Evolutionary conservation across 2,888 invertebrate genomes (phyloP), one percentile per base, ranked within the genome.

Genomic region (Copidosoma aretas): DNA sequence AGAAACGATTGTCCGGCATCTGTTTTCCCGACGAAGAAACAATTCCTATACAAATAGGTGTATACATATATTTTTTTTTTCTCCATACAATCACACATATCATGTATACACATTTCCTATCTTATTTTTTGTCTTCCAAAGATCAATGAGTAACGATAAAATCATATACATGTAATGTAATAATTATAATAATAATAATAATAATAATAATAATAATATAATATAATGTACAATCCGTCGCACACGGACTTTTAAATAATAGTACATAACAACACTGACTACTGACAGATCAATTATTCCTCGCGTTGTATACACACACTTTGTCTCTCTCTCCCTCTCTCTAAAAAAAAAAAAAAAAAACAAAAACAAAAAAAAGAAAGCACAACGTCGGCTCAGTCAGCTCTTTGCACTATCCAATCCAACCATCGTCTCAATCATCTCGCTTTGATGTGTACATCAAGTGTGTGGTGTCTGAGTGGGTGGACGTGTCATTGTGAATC

Each of bases 131-230:
- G 3, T 8, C 8, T 32, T 66, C 60, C 32, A 39, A 70, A 65
- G 58, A 70, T 67, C 60, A 52, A 46, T 15, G 43, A 63, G 32
- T 63, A 70, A 66, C 66, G 63, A 64, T 70, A 70, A 56, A 70
- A 60, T 67, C 46, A 53, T 52, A 63, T 58, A 22, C 54, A 12
- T 54, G 14, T 8, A 25, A 22, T 22, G 12, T 17, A 17, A 46
- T 32, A 32, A n/a, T n/a, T n/a, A n/a, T n/a, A n/a, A n/a, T n/a
- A n/a, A n/a, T n/a, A n/a, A n/a, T n/a, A n/a, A n/a, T n/a, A n/a
- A n/a, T n/a, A n/a, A n/a, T n/a, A n/a, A n/a, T n/a, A n/a, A n/a
- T n/a, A n/a, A 25, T 8, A 25, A 22, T 22, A 46, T 17, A 17
- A 46, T 32, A 32, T 39, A 12, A 60, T 58, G 52, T 51, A 51